Evolutionary conservation across 2,888 invertebrate species (phyloP), one percentile per base, ranked within the genome.

Genomic region (Agrochola litura): DNA sequence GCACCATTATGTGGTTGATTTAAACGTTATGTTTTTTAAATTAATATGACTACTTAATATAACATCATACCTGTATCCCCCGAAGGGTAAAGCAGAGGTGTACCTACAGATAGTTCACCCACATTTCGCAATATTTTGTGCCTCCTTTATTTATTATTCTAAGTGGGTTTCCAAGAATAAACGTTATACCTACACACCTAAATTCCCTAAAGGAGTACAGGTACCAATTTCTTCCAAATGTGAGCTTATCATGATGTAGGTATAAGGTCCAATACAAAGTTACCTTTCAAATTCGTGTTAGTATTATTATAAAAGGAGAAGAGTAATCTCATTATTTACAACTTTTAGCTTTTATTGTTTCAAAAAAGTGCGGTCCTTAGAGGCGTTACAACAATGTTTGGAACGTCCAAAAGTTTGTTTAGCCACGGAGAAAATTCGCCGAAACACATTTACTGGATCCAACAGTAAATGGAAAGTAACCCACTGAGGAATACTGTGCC

Each of bases 401-500:
- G 77, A 88, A 80, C 79, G 81, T 86, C 85, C 79, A 84, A 88
- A 91, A 91, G 84, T 91, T 91, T 89, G 74, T 69, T 75, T 77
- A 71, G 76, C 78, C 73, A 77, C 79, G 75, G 76, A 74, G 83
- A 83, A 86, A 90, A 88, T 89, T 90, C 78, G 81, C 76, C 84
- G 77, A 90, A 91, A 90, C 90, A 91, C 86, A 86, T 90, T 91
- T 86, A 85, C 84, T 75, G 84, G 86, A 89, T 87, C 86, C 80
- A 86, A 88, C 87, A 89, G 82, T 84, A 85, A 84, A 82, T 86
- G 78, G 82, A 82, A 88, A 84, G 79, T 84, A 82, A 79, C 61
- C 49, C 86, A 86, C 84, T 65, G 66, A 82, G 86, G 86, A 88
- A 86, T 82, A 86, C 70, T 58, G 67, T 68, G 73, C 41, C 58